Evolutionary conservation across 2,888 invertebrate genomes (phyloP).

Genomic region (Chrysopilus asiliformis): DNA sequence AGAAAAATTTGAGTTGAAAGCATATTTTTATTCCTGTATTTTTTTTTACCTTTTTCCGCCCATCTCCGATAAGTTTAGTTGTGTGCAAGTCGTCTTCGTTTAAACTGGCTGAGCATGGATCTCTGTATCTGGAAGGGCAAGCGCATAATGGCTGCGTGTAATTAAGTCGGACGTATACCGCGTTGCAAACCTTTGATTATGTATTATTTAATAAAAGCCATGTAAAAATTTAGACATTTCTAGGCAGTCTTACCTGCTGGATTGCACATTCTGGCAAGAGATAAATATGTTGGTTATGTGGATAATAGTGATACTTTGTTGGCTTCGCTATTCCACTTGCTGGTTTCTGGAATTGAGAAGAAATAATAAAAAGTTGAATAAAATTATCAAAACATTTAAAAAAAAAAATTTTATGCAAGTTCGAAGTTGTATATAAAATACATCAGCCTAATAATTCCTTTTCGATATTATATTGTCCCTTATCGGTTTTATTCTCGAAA

Average conservation of each 20-base stretch:
- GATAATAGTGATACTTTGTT: slow-evolving; percentile 87
- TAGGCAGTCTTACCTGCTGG: slow-evolving; percentile 53
- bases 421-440: no score
- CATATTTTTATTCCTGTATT: no score
- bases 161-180: slow-evolving; percentile 81
- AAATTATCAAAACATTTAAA: neutral
- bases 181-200: slow-evolving; percentile 82
- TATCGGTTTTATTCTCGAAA: no score
- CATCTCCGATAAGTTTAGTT: slow-evolving; percentile 75
- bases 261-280: slow-evolving; percentile 86
- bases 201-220: slow-evolving; percentile 3
- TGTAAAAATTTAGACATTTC: neutral
- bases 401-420: no score
- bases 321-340: slow-evolving; percentile 68
- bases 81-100: slow-evolving; percentile 86
- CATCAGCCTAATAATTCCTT: no score
- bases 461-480: no score
- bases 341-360: slow-evolving; percentile 47
- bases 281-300: slow-evolving; percentile 87
- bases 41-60: slow-evolving; percentile 62
- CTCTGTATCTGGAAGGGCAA: slow-evolving; percentile 70
- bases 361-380: slow-evolving; percentile 19
- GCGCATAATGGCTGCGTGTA: slow-evolving; percentile 88
- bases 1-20: no score
- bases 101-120: slow-evolving; percentile 81